These are phyloP conservation scores for Agelaius tricolor DNA, from an alignment of 2,113 vertebrate genomes.

Conservation along the genomic window DNA sequence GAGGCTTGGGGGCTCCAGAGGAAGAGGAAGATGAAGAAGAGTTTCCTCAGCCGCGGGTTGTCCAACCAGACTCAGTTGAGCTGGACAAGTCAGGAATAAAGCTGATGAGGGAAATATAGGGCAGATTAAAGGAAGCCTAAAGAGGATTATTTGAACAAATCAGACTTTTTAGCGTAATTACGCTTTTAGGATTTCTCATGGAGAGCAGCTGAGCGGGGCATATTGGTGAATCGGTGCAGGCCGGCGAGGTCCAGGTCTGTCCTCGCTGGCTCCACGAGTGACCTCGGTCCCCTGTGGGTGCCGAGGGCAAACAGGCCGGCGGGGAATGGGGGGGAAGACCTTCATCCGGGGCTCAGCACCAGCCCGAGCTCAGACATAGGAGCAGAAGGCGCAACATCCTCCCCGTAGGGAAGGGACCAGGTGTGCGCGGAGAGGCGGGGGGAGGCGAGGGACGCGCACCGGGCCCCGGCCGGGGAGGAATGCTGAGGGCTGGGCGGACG, in stretches of 20 bases:
- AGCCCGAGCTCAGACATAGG: neutral
- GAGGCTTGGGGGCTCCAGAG: neutral
- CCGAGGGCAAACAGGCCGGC: neutral
- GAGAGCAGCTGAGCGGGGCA: neutral
- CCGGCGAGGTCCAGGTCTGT: neutral
- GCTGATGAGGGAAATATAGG: neutral
- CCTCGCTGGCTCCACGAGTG: neutral
- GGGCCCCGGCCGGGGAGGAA: neutral
- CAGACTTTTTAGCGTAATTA: constrained; percentile 18
- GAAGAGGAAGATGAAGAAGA: neutral
- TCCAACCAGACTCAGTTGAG: neutral
- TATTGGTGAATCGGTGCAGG: neutral
- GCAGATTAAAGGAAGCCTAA: constrained; percentile 13
- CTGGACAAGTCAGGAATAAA: neutral
- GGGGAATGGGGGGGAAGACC: neutral
- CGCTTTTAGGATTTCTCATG: neutral
- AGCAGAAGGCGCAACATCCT: neutral
- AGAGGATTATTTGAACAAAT: constrained; percentile 46
- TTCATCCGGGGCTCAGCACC: neutral
- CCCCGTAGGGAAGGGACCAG: neutral
- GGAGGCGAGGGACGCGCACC: neutral
- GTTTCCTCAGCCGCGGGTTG: neutral
- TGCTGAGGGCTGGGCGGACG: neutral
- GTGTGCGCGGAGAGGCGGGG: neutral
- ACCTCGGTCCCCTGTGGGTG: neutral